phyloP scores from a whole-genome alignment of 1,140 invertebrate species.

The Camponotus vicinus region DNA sequence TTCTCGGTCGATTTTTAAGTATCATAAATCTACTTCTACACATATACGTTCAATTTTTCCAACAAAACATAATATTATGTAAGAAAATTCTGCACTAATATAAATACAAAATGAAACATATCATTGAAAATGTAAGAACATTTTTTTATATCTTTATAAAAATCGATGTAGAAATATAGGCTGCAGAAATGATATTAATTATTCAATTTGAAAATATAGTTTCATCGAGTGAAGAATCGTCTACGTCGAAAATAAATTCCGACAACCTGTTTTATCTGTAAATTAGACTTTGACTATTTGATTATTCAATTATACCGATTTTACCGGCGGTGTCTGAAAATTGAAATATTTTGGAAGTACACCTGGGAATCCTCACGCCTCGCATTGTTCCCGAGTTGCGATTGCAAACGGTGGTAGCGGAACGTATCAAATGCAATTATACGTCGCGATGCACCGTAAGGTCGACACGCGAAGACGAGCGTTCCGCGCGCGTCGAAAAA shows the following conservation, averaged over 20 bases:
- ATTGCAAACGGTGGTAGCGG: not conserved
- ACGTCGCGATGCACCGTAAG: constrained; percentile 5
- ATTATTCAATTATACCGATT: constrained; percentile 37
- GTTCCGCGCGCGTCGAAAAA: constrained; percentile 31
- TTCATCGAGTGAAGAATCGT: not conserved
- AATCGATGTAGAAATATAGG: not conserved
- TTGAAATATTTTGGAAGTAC: constrained; percentile 22
- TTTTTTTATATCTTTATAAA: not conserved
- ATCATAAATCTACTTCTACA: not conserved
- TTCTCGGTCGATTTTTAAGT: not conserved
- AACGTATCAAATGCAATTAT: constrained; percentile 8
- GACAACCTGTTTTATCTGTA: not conserved
- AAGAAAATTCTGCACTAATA: not conserved
- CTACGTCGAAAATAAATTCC: constrained; percentile 1
- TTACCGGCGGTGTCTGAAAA: not conserved
- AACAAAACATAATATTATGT: not conserved
- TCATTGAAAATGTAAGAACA: not conserved
- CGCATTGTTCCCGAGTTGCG: not conserved
- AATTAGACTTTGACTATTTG: constrained; percentile 47
- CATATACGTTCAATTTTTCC: not conserved
- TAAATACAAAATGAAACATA: not conserved
- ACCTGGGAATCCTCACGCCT: not conserved
- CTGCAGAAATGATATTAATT: not conserved
- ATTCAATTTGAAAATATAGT: not conserved
- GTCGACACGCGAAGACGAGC: constrained; percentile 10